A percentile compares a stretch with the other conserved stretches of the same genome.
Evolutionary conservation across 2,888 invertebrate species (phyloP).

Genomic region (Melanophora roralis): DNA sequence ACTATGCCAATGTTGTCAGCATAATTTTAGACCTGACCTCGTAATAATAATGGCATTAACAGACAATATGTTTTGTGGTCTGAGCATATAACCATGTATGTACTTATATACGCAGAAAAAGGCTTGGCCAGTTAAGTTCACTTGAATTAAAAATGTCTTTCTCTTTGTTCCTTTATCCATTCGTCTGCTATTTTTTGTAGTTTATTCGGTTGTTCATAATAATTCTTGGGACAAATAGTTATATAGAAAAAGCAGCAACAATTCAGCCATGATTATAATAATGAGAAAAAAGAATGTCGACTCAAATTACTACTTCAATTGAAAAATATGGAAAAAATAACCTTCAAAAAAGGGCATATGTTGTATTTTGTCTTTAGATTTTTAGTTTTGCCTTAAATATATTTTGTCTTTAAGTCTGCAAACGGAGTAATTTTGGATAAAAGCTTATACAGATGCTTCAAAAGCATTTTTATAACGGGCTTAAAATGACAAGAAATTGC

Average conservation of each 20-base stretch:
- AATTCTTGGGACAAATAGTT: too few species aligned
- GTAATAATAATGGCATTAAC: neutral
- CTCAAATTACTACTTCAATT: constrained; percentile 61
- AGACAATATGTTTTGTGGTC: constrained; percentile 23
- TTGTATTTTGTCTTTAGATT: constrained; percentile 10
- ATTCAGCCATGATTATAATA: constrained; percentile 44
- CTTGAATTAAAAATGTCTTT: constrained; percentile 51
- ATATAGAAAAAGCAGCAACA: constrained; percentile 45
- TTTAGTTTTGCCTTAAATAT: constrained; percentile 22
- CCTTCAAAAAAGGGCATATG: neutral
- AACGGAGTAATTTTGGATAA: too few species aligned
- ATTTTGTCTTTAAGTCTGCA: too few species aligned
- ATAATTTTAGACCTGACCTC: neutral
- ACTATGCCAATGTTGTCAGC: too few species aligned
- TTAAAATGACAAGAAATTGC: constrained; percentile 7
- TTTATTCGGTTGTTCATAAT: constrained; percentile 11
- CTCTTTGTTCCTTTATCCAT: neutral
- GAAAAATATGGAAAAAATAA: constrained; percentile 27
- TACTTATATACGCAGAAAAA: constrained; percentile 52
- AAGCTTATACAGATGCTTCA: too few species aligned
- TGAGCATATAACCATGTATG: too few species aligned
- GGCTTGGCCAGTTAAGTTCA: constrained; percentile 55
- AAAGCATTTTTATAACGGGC: too few species aligned
- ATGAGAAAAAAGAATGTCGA: constrained; percentile 54
- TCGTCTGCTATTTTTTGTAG: constrained; percentile 1